phyloP scores from a whole-genome alignment of 1,140 invertebrate species.

The Neodiprion pinetum region DNA sequence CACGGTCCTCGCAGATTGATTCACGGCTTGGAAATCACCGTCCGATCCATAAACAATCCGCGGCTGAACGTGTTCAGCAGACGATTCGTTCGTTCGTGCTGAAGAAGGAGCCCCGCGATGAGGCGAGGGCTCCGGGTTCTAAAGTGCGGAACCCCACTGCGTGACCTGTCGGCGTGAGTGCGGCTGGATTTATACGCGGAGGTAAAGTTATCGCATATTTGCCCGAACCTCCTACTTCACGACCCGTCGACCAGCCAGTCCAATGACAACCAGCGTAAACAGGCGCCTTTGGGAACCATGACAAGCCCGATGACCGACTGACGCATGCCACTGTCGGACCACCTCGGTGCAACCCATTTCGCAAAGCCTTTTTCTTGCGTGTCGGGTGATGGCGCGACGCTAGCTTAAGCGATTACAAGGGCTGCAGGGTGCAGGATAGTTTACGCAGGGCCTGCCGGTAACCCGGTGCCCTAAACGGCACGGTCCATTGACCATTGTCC shows the following conservation, averaged over 20 bases:
- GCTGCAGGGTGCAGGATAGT: background rate
- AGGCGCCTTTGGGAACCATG: background rate
- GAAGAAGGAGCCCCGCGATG: background rate
- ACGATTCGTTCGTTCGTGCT: background rate
- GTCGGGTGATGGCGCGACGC: background rate
- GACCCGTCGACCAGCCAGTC: background rate
- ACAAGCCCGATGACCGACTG: background rate
- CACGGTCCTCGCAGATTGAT: too few relatives aligned
- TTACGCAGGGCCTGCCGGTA: background rate
- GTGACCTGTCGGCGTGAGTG: conserved; percentile 62
- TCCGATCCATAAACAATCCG: too few relatives aligned
- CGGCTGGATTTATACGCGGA: conserved; percentile 59
- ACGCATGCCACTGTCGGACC: background rate
- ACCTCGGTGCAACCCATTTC: too few relatives aligned
- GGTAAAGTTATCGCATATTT: conserved; percentile 62
- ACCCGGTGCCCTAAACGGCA: conserved; percentile 1
- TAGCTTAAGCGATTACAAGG: background rate
- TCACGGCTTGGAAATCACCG: too few relatives aligned
- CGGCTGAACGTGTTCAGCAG: too few relatives aligned
- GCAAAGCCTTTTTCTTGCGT: too few relatives aligned
- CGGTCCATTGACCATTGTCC: background rate
- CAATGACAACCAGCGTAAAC: background rate
- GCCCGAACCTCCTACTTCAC: conserved; percentile 34
- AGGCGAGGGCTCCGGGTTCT: conserved; percentile 27
- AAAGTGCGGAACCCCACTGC: conserved; percentile 48